Conservation (phyloP, 2,888 invertebrate species). For the Cecidostiba fungosa region DNA sequence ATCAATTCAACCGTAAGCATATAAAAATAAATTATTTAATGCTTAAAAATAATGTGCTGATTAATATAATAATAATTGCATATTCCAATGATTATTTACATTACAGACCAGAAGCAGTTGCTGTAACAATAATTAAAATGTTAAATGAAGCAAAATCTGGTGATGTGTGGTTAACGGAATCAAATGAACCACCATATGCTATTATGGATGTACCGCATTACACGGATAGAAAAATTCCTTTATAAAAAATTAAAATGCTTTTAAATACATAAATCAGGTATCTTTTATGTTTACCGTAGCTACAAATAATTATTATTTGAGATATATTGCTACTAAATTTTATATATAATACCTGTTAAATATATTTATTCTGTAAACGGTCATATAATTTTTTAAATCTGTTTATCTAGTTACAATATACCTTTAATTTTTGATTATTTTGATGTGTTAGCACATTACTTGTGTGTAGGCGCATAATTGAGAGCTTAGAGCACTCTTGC, state of each 20-base stretch:
- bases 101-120: slow-evolving; percentile 47
- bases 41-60: background rate
- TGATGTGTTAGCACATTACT: no score
- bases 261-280: no score
- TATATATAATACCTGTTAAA: no score
- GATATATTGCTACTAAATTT: no score
- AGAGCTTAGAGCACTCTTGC: no score
- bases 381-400: no score
- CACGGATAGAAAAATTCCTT: slow-evolving; percentile 32
- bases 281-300: no score
- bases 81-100: background rate
- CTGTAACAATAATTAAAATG: slow-evolving; percentile 45
- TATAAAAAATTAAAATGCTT: background rate
- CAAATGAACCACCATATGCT: slow-evolving; percentile 43
- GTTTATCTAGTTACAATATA: no score
- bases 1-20: slow-evolving; percentile 25
- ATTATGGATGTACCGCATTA: slow-evolving; percentile 22
- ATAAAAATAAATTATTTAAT: background rate
- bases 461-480: no score
- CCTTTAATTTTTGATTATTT: no score
- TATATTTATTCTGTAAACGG: no score
- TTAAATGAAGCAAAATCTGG: slow-evolving; percentile 25
- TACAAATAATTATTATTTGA: no score
- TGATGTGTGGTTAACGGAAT: slow-evolving; percentile 30
- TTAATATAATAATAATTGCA: background rate